Evolutionary conservation across 2,888 invertebrate genomes (phyloP).

Genomic region (Poecilobothrus nobilitatus): DNA sequence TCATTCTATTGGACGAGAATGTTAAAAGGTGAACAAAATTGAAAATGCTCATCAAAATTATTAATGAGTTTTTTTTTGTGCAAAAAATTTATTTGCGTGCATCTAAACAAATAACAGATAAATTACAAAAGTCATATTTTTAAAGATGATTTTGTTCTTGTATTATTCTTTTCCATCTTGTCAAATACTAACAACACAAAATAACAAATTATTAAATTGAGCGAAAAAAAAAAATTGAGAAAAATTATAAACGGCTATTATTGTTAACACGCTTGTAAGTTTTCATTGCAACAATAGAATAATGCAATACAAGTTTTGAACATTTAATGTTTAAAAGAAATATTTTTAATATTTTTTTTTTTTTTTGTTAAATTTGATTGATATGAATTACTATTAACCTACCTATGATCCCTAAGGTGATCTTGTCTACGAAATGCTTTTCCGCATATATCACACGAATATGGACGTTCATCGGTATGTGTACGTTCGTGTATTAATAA

Average conservation of each 20-base stretch:
- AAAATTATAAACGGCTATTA: neutral
- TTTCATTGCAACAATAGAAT: too few species aligned
- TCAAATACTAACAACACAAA: neutral
- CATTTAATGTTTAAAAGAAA: neutral
- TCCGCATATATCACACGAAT: conserved; percentile 94
- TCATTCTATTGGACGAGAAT: neutral
- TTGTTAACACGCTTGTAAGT: neutral
- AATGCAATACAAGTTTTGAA: too few species aligned
- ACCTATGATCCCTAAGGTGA: conserved; percentile 88
- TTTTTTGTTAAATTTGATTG: neutral
- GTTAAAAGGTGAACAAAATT: neutral
- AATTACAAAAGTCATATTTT: neutral
- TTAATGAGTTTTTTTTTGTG: neutral
- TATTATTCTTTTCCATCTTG: neutral
- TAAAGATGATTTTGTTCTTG: neutral
- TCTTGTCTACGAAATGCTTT: conserved; percentile 97
- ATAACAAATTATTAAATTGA: neutral
- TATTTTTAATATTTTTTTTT: too few species aligned
- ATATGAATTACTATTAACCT: conserved; percentile 34
- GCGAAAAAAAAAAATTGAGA: neutral
- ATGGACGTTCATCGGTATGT: conserved; percentile 95
- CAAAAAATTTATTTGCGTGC: neutral
- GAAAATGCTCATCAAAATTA: neutral
- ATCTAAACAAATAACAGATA: neutral
- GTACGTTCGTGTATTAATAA: conserved; percentile 94